phyloP scores from a whole-genome alignment of 2,888 invertebrate genomes.

The Aphodius sticticus region DNA sequence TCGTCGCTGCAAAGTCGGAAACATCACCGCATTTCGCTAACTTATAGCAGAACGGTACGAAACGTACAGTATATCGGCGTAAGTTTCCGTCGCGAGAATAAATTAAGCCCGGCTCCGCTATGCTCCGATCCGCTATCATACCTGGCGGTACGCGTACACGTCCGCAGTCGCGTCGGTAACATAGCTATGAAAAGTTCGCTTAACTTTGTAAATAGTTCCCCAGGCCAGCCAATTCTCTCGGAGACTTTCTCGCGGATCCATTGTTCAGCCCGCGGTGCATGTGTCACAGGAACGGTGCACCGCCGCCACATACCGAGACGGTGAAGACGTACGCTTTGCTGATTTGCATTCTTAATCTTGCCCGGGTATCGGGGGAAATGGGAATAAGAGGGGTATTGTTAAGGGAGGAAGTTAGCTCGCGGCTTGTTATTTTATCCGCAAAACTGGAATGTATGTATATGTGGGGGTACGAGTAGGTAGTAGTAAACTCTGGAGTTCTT shows the following conservation, averaged over 20 bases:
- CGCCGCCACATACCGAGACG: background rate
- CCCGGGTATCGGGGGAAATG: background rate
- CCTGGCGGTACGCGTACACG: background rate
- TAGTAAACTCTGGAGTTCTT: no score
- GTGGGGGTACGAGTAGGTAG: background rate
- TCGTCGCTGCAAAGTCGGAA: no score
- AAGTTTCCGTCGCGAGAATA: background rate
- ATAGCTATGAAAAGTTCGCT: background rate
- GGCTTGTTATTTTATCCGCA: conserved; percentile 4
- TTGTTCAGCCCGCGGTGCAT: background rate
- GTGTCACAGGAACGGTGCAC: background rate
- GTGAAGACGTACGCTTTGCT: background rate
- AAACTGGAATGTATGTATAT: background rate
- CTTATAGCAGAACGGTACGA: background rate
- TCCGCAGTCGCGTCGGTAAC: background rate
- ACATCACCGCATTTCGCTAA: background rate
- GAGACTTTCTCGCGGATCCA: background rate
- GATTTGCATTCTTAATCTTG: background rate
- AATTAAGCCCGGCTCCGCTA: background rate
- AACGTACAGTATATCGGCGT: background rate
- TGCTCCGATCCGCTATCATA: background rate
- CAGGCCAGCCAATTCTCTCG: background rate
- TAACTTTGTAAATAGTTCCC: background rate
- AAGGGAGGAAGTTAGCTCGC: background rate
- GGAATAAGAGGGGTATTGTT: background rate